Conservation (phyloP, 2,113 vertebrate species). For the Ursus arctos region DNA sequence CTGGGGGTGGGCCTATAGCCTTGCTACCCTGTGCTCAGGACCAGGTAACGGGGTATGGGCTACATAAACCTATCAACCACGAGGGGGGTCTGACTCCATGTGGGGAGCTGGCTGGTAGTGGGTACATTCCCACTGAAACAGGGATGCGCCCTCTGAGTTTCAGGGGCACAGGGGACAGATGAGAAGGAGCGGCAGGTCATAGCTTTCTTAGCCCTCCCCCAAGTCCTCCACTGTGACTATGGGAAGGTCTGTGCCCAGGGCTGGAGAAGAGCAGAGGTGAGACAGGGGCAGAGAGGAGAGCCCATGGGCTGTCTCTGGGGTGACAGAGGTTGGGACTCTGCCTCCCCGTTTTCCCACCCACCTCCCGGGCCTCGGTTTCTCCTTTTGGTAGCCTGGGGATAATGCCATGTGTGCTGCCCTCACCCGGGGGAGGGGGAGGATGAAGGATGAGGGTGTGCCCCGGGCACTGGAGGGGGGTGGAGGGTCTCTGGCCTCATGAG, state of each 20-base stretch:
- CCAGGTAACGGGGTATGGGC: not conserved
- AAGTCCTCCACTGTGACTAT: slow-evolving; percentile 12
- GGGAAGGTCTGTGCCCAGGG: slow-evolving; percentile 71
- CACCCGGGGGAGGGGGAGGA: slow-evolving; percentile 69
- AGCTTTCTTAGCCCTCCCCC: slow-evolving; percentile 42
- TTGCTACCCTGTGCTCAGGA: slow-evolving; percentile 1
- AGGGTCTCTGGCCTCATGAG: slow-evolving; percentile 62
- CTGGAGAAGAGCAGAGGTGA: slow-evolving; percentile 78
- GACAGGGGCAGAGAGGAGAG: slow-evolving; percentile 68
- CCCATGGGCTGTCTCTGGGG: slow-evolving; percentile 60
- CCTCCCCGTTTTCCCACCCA: slow-evolving; percentile 60
- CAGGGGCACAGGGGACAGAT: not conserved
- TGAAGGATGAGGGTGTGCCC: slow-evolving; percentile 75
- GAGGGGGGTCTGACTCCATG: not conserved
- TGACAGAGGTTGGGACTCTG: slow-evolving; percentile 68
- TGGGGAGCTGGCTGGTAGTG: slow-evolving; percentile 26
- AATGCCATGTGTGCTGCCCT: slow-evolving; percentile 85
- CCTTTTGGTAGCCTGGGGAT: slow-evolving; percentile 85
- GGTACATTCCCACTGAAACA: not conserved
- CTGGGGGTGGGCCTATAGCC: not conserved
- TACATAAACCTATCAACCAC: not conserved
- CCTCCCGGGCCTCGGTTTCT: slow-evolving; percentile 79
- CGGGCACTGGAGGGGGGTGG: slow-evolving; percentile 61
- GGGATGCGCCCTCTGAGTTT: slow-evolving; percentile 2
- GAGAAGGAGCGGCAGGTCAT: not conserved